A percentile compares a stretch with the other conserved stretches of the same genome.
These are phyloP conservation scores for Lutraria lutraria DNA, from an alignment of 2,888 invertebrate genomes.

Conservation along the genomic window DNA sequence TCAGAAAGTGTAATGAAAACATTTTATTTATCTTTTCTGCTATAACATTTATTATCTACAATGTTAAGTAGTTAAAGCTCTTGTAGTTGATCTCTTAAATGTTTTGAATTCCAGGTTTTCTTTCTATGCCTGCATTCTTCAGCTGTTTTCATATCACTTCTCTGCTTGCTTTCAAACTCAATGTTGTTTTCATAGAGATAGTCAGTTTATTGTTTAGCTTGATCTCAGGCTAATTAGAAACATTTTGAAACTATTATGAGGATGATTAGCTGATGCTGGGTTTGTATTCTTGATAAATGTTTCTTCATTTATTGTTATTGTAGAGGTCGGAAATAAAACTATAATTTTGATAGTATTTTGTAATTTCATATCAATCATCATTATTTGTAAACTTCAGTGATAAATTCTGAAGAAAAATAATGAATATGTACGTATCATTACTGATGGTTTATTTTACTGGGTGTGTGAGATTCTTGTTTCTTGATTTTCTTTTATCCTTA, in stretches of 20 bases:
- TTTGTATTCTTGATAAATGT: background rate
- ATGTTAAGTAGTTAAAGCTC: background rate
- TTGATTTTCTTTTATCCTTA: too few species aligned
- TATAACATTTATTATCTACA: background rate
- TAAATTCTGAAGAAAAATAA: too few species aligned
- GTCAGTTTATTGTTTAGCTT: constrained; percentile 2
- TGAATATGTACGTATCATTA: too few species aligned
- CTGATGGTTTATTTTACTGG: too few species aligned
- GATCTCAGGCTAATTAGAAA: background rate
- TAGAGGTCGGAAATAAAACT: background rate
- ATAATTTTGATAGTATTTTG: background rate
- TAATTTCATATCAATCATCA: background rate
- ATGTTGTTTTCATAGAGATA: background rate
- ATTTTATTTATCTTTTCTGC: background rate
- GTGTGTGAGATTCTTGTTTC: too few species aligned
- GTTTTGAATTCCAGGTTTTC: background rate
- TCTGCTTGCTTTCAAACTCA: background rate
- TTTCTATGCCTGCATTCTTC: background rate
- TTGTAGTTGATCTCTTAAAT: background rate
- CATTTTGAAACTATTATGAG: background rate
- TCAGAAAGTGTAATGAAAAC: constrained; percentile 1
- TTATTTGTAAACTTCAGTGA: background rate
- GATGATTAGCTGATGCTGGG: constrained; percentile 3
- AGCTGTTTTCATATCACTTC: background rate
- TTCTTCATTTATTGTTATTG: background rate